These are phyloP conservation scores for Isotomurus palustris DNA, from an alignment of 2,888 invertebrate genomes.

Conservation along the genomic window DNA sequence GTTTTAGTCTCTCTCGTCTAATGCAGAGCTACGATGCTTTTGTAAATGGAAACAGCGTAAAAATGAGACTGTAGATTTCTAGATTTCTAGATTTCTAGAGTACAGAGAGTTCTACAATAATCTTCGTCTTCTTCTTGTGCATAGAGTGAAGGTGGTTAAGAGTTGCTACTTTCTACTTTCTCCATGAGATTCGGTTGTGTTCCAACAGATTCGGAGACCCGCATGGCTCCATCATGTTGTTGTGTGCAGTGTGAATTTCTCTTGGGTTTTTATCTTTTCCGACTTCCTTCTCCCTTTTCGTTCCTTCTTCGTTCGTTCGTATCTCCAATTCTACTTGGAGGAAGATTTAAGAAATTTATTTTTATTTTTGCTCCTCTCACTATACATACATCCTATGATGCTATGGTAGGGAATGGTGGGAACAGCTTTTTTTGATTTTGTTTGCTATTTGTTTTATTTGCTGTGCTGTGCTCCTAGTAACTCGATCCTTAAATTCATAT, in stretches of 20 bases:
- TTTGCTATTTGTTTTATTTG: slow-evolving; percentile 44
- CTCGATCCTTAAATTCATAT: slow-evolving; percentile 20
- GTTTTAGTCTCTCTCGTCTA: no score
- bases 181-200: background rate
- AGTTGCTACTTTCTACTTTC: no score
- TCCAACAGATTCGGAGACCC: background rate
- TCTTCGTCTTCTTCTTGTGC: no score
- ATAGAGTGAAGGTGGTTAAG: no score
- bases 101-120: no score
- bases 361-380: slow-evolving; percentile 20
- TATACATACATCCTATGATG: no score
- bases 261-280: background rate
- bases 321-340: slow-evolving; percentile 22
- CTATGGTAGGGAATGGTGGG: slow-evolving; percentile 4
- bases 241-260: background rate
- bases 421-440: slow-evolving; percentile 15
- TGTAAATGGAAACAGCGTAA: no score
- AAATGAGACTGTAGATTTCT: no score
- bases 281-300: slow-evolving; percentile 3
- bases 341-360: slow-evolving; percentile 44
- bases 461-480: slow-evolving; percentile 35
- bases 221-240: slow-evolving; percentile 1
- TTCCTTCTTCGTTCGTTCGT: slow-evolving; percentile 8
- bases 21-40: no score
- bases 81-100: slow-evolving; percentile 10